phyloP scores from a whole-genome alignment of 2,113 vertebrate species.

The Mesitornis unicolor region DNA sequence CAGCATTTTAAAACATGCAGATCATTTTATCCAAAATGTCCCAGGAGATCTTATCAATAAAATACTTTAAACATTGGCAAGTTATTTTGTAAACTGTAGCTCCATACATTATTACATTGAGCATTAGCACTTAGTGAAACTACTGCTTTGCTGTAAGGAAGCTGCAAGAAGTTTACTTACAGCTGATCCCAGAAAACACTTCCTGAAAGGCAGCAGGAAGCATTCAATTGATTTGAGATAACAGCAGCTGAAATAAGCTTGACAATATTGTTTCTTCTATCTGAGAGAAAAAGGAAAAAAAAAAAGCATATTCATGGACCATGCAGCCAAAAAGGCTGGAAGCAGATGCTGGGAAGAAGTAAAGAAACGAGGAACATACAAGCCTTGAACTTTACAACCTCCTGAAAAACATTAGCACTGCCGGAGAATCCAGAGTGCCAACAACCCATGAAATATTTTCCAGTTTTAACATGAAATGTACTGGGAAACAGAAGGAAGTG shows the following conservation, averaged over 20 bases:
- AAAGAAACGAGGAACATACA: background rate
- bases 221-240: conserved; percentile 16
- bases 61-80: background rate
- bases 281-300: too few relatives aligned
- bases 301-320: background rate
- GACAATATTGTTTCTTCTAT: background rate
- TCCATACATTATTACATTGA: background rate
- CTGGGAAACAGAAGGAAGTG: background rate
- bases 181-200: background rate
- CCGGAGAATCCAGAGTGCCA: background rate
- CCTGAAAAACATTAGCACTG: background rate
- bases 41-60: background rate
- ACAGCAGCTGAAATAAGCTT: background rate
- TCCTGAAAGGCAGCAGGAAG: conserved; percentile 26
- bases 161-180: background rate
- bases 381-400: background rate
- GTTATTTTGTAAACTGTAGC: background rate
- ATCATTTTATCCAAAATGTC: background rate
- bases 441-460: background rate
- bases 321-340: background rate
- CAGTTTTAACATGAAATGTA: background rate
- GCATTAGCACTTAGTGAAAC: background rate
- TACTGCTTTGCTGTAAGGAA: background rate
- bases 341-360: background rate
- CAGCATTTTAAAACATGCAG: background rate